These are phyloP conservation scores for Tangara arthus DNA, from an alignment of 2,797 vertebrate species.

Conservation along the genomic window DNA sequence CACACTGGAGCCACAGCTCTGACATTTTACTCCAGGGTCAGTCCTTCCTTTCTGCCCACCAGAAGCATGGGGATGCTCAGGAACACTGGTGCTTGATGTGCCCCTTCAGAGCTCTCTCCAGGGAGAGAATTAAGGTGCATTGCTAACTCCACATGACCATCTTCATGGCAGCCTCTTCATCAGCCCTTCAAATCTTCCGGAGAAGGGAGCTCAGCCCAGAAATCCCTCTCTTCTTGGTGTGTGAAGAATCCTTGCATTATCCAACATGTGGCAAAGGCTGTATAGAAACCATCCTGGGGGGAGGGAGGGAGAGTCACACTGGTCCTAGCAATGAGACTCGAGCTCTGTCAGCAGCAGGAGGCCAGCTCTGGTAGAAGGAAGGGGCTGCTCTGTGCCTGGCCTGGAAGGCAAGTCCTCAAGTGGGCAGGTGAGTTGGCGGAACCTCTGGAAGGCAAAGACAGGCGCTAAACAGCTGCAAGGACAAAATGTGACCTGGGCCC, in stretches of 20 bases:
- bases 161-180: not conserved
- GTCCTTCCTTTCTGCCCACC: not conserved
- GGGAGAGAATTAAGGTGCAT: not conserved
- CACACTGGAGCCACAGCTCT: not conserved
- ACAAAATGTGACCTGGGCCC: not conserved
- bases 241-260: not conserved
- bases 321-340: conserved; percentile 72
- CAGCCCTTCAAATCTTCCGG: not conserved
- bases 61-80: not conserved
- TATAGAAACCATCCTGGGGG: not conserved
- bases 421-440: conserved; percentile 74
- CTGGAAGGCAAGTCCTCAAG: conserved; percentile 72
- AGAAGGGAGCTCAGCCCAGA: not conserved
- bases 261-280: conserved; percentile 1
- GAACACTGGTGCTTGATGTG: not conserved
- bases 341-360: conserved; percentile 70
- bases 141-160: not conserved
- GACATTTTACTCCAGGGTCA: not conserved
- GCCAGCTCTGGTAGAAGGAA: conserved; percentile 41
- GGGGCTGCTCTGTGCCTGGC: not conserved
- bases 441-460: conserved; percentile 67
- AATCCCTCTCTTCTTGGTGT: not conserved
- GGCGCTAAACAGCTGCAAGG: not conserved
- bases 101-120: not conserved
- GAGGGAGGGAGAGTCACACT: not conserved